phyloP scores from a whole-genome alignment of 1,140 invertebrate species.

The Dendrolimus kikuchii region DNA sequence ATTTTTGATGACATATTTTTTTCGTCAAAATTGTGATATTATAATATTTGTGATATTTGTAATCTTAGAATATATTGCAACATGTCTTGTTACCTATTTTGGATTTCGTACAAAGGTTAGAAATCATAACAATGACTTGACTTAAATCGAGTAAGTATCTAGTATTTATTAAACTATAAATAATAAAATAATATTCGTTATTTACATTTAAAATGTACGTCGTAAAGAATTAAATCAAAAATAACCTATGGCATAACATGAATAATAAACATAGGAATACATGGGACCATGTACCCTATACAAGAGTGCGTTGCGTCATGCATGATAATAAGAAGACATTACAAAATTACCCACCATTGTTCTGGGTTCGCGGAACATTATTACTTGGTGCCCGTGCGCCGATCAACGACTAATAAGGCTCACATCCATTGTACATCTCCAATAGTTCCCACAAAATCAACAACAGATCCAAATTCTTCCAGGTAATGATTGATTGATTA shows the following conservation, averaged over 20 bases:
- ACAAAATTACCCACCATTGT: slow-evolving; percentile 68
- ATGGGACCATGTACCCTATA: slow-evolving; percentile 26
- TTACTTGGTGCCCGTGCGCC: slow-evolving; percentile 34
- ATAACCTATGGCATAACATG: slow-evolving; percentile 39
- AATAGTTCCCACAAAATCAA: slow-evolving; percentile 22
- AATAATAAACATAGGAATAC: slow-evolving; percentile 45
- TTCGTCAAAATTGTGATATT: too few species aligned
- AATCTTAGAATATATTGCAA: background rate
- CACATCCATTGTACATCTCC: slow-evolving; percentile 48
- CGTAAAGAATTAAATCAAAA: slow-evolving; percentile 45
- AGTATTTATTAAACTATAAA: too few species aligned
- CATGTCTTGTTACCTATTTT: too few species aligned
- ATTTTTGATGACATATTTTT: too few species aligned
- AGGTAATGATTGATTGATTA: too few species aligned
- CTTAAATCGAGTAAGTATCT: too few species aligned
- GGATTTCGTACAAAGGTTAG: too few species aligned
- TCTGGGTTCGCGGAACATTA: slow-evolving; percentile 56
- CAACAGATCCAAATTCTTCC: too few species aligned
- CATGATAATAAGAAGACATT: slow-evolving; percentile 65
- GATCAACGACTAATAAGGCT: slow-evolving; percentile 44
- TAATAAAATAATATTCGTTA: background rate
- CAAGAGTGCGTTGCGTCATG: slow-evolving; percentile 54
- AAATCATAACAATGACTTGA: too few species aligned
- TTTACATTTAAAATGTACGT: slow-evolving; percentile 23
- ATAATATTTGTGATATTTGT: background rate